Evolutionary conservation across 2,888 invertebrate genomes (phyloP), one percentile per base, ranked within the genome.

Genomic region (Anorthoa munda): DNA sequence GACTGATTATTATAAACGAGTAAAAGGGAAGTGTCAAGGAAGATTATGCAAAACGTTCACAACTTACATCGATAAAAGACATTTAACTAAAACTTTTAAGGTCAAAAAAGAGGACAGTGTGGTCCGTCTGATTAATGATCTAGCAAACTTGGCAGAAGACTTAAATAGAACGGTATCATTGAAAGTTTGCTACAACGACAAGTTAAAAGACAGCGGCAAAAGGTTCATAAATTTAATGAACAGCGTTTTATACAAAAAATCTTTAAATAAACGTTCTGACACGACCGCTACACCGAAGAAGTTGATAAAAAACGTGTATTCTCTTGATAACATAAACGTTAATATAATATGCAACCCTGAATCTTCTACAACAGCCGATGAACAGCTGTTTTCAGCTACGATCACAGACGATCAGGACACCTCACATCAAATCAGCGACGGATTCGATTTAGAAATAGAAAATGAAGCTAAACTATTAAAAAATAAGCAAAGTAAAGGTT

Each of bases 1-100:
- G 23, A 76, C 90, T 13, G 91, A 93, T 83, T 96, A 95, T 81
- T 94, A 90, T 50, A 95, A 93, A 88, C 89, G 94, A 79, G 91
- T 92, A 0, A 93, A 88, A 81, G 94, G 94, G 0, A 94, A 94
- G 82, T 95, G 95, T 74, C 83, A 91, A 66, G 94, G 94, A 18
- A 86, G 89, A 3, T 88, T 91, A 15, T 95, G 95, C 75, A 91
- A 93, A 53, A 86, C 90, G 0, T 91, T 94, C 13, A 83, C 89
- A 1, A 89, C 88, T 15, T 90, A 84, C 55, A 88, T 94, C 12
- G 93, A 94, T 72, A 94, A 94, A 86, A 87, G 93, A 45, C 64
- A 72, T 31, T 70, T 86, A 11, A 12, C 51, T 23, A 84, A 79
- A 67, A 66, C 31, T 0, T 18, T 23, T 7, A 74, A 75, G 58